These are phyloP conservation scores for Siderastrea radians DNA, from an alignment of 92 coral and sea anemone species.

Conservation along the genomic window DNA sequence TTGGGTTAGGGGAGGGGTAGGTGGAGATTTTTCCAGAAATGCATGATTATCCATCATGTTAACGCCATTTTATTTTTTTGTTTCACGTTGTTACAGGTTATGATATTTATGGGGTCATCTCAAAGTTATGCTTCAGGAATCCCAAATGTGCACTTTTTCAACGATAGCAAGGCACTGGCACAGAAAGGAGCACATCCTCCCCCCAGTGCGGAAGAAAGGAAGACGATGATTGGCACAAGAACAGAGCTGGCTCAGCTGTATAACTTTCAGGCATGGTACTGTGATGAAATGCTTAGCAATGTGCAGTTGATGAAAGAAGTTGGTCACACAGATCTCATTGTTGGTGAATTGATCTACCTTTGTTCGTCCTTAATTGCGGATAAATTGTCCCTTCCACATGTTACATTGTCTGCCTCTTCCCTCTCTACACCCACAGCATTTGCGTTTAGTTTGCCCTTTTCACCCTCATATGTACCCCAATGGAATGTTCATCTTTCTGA, in stretches of 20 bases:
- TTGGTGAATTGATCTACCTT: conserved; percentile 50
- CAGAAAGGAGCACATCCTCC: no score
- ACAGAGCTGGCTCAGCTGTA: not conserved
- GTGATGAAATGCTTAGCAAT: conserved; percentile 40
- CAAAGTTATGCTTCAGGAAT: not conserved
- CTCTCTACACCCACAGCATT: conserved; percentile 18
- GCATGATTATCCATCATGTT: no score
- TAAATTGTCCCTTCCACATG: conserved; percentile 48
- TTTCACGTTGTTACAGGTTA: conserved; percentile 3
- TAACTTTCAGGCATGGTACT: not conserved
- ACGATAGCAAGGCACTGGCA: not conserved
- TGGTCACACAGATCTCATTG: conserved; percentile 32
- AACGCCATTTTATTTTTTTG: not conserved
- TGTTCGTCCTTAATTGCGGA: conserved; percentile 64
- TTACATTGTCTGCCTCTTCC: conserved; percentile 1
- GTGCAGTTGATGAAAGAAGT: conserved; percentile 28
- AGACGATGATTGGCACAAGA: not conserved
- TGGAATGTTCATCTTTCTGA: not conserved
- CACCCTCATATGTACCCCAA: conserved; percentile 59
- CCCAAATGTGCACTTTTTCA: conserved; percentile 17
- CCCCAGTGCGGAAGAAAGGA: not conserved
- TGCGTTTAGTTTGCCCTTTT: conserved; percentile 11
- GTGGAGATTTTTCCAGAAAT: no score
- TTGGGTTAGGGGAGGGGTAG: no score
- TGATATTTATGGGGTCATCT: conserved; percentile 4